These are phyloP conservation scores for Platorchestia sp. DNA, from an alignment of 1,140 invertebrate genomes.

Conservation along the genomic window DNA sequence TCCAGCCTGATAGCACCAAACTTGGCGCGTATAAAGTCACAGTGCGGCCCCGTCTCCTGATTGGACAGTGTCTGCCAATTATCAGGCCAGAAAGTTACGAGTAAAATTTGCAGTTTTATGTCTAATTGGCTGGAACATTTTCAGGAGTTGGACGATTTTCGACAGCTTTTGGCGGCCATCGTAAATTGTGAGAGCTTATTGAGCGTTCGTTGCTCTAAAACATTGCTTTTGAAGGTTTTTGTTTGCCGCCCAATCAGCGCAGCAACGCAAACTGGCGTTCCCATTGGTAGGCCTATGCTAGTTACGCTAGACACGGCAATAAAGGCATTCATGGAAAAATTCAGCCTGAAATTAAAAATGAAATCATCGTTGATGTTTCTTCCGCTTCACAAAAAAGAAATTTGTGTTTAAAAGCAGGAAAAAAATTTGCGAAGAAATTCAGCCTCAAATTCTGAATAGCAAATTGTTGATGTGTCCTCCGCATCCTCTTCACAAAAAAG, in stretches of 20 bases:
- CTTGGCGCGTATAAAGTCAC: neutral
- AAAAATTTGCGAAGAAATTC: no score
- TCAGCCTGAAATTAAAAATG: no score
- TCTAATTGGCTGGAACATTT: neutral
- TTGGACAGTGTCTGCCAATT: neutral
- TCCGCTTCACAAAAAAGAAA: no score
- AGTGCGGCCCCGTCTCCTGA: neutral
- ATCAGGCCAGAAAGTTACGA: neutral
- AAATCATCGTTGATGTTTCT: no score
- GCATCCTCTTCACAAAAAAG: no score
- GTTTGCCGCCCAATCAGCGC: neutral
- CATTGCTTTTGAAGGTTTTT: neutral
- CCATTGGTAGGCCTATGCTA: neutral
- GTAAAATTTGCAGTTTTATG: constrained; percentile 10
- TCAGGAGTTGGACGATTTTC: neutral
- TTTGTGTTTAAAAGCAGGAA: no score
- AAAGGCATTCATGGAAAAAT: neutral
- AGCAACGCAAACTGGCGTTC: neutral
- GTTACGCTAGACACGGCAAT: neutral
- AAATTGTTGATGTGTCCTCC: no score
- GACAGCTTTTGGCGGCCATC: neutral
- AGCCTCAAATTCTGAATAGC: no score
- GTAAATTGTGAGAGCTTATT: neutral
- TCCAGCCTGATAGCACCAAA: neutral
- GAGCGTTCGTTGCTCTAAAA: neutral